These are phyloP conservation scores for Atethmia centrago DNA, from an alignment of 2,888 invertebrate species.

Conservation along the genomic window DNA sequence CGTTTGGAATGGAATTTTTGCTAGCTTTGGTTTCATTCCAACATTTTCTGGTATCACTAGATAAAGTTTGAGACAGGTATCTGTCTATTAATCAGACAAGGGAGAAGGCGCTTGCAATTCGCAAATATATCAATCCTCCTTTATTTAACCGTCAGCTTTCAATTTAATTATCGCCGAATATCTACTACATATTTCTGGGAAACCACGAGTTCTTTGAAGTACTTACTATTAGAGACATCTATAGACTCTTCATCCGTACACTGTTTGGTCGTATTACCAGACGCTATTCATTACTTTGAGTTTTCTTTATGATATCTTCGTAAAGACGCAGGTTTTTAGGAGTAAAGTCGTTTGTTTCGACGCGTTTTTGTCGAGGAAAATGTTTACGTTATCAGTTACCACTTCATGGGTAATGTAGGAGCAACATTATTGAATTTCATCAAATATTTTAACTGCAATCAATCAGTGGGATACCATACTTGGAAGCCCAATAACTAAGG, in stretches of 20 bases:
- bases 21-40: slow-evolving; percentile 30
- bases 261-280: slow-evolving; percentile 16
- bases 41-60: slow-evolving; percentile 5
- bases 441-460: neutral
- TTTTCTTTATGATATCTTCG: slow-evolving; percentile 20
- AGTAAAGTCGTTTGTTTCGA: neutral
- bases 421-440: neutral
- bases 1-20: slow-evolving; percentile 27
- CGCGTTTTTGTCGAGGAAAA: neutral
- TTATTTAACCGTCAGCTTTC: neutral
- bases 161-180: neutral
- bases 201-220: neutral
- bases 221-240: neutral
- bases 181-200: neutral
- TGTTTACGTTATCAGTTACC: neutral
- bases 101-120: neutral
- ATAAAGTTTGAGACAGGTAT: slow-evolving; percentile 16
- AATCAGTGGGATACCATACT: neutral
- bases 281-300: slow-evolving; percentile 16
- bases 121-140: neutral
- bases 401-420: neutral
- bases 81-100: neutral
- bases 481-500: neutral
- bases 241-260: too few species aligned
- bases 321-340: slow-evolving; percentile 19